Conservation (phyloP, 2,797 vertebrate genomes). For the Gobionotothen gibberifrons region DNA sequence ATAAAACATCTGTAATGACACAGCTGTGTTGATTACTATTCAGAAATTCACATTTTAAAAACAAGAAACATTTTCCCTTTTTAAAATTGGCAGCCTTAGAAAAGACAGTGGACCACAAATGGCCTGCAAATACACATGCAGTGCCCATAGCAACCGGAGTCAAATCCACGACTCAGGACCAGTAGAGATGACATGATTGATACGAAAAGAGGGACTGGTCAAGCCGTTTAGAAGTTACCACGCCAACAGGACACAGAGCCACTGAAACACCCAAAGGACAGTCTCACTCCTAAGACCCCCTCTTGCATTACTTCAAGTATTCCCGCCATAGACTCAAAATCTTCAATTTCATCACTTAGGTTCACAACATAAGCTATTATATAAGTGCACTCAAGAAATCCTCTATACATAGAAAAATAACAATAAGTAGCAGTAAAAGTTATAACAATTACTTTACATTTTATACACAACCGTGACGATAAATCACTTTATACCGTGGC, state of each 20-base stretch:
- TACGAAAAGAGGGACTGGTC: constrained; percentile 50
- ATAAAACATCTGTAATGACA: constrained; percentile 62
- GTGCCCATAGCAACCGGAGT: constrained; percentile 27
- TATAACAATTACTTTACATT: constrained; percentile 82
- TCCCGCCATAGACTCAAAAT: constrained; percentile 58
- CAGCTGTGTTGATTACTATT: constrained; percentile 58
- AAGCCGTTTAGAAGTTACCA: constrained; percentile 62
- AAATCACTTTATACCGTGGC: constrained; percentile 66
- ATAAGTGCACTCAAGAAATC: constrained; percentile 84
- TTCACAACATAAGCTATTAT: constrained; percentile 81
- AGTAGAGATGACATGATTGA: constrained; percentile 56
- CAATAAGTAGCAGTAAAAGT: constrained; percentile 79
- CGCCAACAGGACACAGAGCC: constrained; percentile 65
- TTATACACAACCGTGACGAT: constrained; percentile 74
- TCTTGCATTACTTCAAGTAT: constrained; percentile 80
- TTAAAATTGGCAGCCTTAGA: constrained; percentile 68
- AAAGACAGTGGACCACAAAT: constrained; percentile 67
- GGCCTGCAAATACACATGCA: constrained; percentile 73
- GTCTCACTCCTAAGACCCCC: constrained; percentile 41
- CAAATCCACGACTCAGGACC: constrained; percentile 22
- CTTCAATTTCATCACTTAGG: constrained; percentile 77
- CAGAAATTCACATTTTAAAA: constrained; percentile 81
- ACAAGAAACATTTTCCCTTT: constrained; percentile 68
- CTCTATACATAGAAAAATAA: constrained; percentile 85
- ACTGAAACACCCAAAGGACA: constrained; percentile 61